phyloP scores from a whole-genome alignment of 1,140 invertebrate genomes.

The Bombus fervidus region DNA sequence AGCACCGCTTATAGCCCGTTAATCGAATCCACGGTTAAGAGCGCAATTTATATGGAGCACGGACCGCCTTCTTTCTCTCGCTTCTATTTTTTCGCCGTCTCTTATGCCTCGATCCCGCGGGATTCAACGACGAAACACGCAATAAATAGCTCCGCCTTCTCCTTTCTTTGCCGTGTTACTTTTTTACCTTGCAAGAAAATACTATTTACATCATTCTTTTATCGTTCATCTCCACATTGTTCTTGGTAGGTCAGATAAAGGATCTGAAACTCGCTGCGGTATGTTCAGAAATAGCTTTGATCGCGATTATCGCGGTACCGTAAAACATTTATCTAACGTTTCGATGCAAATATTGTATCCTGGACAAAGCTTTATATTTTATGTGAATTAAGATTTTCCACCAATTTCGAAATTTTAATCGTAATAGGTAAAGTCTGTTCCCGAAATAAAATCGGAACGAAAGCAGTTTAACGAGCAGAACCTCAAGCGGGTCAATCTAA shows the following conservation, averaged over 20 bases:
- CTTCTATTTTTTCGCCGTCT: slow-evolving; percentile 22
- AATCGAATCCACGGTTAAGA: slow-evolving; percentile 42
- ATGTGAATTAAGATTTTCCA: background rate
- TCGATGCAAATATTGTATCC: background rate
- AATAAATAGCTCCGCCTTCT: slow-evolving; percentile 24
- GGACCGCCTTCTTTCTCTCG: background rate
- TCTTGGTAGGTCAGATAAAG: background rate
- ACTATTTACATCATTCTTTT: slow-evolving; percentile 24
- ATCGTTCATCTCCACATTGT: background rate
- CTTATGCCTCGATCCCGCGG: background rate
- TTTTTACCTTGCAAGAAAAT: slow-evolving; percentile 4
- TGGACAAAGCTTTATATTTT: background rate
- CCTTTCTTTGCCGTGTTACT: background rate
- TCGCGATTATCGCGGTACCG: too few relatives aligned
- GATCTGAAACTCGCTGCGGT: background rate
- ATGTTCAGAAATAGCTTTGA: too few relatives aligned
- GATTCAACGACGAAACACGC: slow-evolving; percentile 22
- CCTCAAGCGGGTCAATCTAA: background rate
- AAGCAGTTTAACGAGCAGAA: background rate
- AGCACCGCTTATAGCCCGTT: slow-evolving; percentile 16
- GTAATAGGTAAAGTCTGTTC: background rate
- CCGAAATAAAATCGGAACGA: background rate
- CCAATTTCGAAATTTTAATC: background rate
- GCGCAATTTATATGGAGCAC: slow-evolving; percentile 38
- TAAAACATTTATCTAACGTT: background rate